Conservation (phyloP, 2,113 vertebrate genomes). For the Entelurus aequoreus region DNA sequence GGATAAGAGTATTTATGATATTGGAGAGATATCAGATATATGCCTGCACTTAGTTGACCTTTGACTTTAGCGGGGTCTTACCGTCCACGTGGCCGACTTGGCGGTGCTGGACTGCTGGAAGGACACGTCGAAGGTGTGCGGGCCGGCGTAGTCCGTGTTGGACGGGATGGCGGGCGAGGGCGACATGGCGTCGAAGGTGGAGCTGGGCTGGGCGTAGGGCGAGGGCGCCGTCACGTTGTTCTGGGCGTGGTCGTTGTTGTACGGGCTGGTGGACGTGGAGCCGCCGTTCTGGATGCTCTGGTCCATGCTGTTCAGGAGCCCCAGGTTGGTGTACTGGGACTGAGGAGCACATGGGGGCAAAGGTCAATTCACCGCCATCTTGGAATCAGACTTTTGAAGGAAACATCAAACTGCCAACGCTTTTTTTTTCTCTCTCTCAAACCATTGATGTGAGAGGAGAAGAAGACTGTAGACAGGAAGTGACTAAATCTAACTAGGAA, state of each 20-base stretch:
- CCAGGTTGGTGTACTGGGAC: conserved; percentile 98
- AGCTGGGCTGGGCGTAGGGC: conserved; percentile 95
- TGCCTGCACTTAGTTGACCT: conserved; percentile 17
- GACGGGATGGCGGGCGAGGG: conserved; percentile 97
- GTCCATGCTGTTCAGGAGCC: conserved; percentile 97
- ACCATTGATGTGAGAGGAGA: too few relatives aligned
- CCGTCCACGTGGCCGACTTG: conserved; percentile 98
- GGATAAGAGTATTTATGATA: too few relatives aligned
- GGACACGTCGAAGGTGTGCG: conserved; percentile 96
- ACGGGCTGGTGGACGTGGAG: conserved; percentile 95
- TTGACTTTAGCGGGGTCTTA: conserved; percentile 67
- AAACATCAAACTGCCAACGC: too few relatives aligned
- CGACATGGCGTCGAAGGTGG: conserved; percentile 92
- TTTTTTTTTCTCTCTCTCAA: too few relatives aligned
- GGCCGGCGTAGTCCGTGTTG: conserved; percentile 96
- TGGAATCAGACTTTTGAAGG: too few relatives aligned
- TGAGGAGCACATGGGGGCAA: conserved; percentile 41
- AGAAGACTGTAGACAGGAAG: too few relatives aligned
- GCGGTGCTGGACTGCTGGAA: conserved; percentile 99
- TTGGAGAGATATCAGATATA: too few relatives aligned
- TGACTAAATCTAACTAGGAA: too few relatives aligned
- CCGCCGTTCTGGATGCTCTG: too few relatives aligned
- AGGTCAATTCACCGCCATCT: neutral
- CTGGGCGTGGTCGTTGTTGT: conserved; percentile 91
- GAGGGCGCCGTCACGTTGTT: conserved; percentile 93